phyloP scores from a whole-genome alignment of 2,113 vertebrate species.

The Brachypteracias leptosomus region DNA sequence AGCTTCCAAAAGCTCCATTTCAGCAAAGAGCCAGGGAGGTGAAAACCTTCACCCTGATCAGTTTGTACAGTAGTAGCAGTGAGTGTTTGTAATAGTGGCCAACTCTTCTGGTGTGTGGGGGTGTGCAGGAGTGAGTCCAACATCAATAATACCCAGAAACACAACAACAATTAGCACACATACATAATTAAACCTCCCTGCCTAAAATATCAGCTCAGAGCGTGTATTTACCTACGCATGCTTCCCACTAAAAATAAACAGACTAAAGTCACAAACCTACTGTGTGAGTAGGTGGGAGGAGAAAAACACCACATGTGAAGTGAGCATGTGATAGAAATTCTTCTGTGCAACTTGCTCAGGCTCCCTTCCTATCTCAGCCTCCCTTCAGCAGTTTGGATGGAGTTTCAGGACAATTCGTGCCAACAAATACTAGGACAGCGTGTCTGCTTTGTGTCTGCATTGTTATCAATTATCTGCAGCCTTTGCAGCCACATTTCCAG shows the following conservation, averaged over 20 bases:
- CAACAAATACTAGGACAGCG: background rate
- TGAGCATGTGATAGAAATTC: background rate
- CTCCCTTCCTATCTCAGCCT: background rate
- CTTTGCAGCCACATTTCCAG: background rate
- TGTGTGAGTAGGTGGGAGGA: background rate
- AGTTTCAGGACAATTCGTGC: background rate
- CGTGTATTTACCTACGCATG: background rate
- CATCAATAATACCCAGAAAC: background rate
- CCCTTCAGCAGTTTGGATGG: background rate
- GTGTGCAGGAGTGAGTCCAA: background rate
- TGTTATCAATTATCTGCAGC: background rate
- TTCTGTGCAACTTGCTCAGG: background rate
- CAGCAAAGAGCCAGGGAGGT: background rate
- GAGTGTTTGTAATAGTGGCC: background rate
- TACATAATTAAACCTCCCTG: background rate
- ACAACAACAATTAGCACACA: background rate
- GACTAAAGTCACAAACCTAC: background rate
- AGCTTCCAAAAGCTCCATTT: background rate
- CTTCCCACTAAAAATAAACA: conserved; percentile 48
- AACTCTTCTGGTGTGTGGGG: background rate
- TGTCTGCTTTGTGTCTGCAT: background rate
- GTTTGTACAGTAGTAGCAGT: background rate
- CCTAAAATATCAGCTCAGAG: conserved; percentile 15
- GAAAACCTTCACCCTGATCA: background rate
- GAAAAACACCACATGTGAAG: background rate